Base-by-base conservation (phyloP, 2,888 invertebrate species). In the Apomyelois bistriatella region DNA sequence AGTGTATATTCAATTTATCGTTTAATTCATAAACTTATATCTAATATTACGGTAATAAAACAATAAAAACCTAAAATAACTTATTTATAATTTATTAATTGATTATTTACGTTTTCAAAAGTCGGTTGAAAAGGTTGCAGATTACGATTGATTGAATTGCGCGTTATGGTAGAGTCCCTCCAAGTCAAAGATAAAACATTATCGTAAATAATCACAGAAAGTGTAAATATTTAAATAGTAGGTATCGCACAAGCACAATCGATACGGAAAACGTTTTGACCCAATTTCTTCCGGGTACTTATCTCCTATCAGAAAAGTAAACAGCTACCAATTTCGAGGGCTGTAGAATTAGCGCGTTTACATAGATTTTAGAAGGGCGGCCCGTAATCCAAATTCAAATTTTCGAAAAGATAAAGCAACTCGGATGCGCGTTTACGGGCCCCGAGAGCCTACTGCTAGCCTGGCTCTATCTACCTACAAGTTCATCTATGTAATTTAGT, bases 331-430 rank as follows among this genome's bases (percentile, higher is more conserved):
- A 66, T 70, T 72, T 65, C 60, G 59, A 57, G 58, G 58, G 62
- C 62, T 56, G 62, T 70, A 66, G 68, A 72, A 72, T 73, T 70
- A 72, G 67, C 61, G 66, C 55, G 64, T 70, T 78, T 71, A 66
- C 68, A 71, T 71, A 71, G 70, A 76, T 74, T 67, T 66, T 61
- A 62, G 62, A 57, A 66, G 72, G 66, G 67, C 58, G 64, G 62
- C 64, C 68, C 66, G 64, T 80, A 79, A 76, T 80, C 70, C 68
- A 64, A 62, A 72, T 72, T 69, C 66, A 72, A 50, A 50, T 50
- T 50, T 50, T 50, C 49, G 40, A 16, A 50, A 50, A 50, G 49
- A 50, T 50, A 50, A 50, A 50, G 40, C 41, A 28, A 40, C 32
- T 48, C 38, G 32, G 49, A 32, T 40, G 40, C 49, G 49, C 48